A percentile compares a stretch with the other conserved stretches of the same genome.
phyloP scores from a whole-genome alignment of 2,113 vertebrate species.

The Dipodomys spectabilis region DNA sequence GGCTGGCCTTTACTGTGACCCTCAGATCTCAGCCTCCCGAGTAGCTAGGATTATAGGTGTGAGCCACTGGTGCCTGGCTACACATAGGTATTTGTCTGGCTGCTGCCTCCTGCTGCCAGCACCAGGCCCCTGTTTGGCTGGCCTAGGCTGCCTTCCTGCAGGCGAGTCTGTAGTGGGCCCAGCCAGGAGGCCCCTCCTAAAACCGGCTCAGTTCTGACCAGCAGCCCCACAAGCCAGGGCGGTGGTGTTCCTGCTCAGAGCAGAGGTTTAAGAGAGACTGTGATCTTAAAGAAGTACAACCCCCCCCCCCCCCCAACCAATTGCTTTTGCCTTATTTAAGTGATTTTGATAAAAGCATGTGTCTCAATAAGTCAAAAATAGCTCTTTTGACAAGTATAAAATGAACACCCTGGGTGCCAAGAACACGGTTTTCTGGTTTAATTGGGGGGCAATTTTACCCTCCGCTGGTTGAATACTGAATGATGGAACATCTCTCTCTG shows the following conservation, averaged over 20 bases:
- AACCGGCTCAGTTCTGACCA: background rate
- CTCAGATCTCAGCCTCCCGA: too few species aligned
- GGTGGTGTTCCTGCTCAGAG: background rate
- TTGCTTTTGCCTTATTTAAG: background rate
- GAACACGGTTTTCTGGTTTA: background rate
- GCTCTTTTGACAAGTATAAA: background rate
- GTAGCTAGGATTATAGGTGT: too few species aligned
- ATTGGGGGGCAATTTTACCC: background rate
- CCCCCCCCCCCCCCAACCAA: fast-evolving
- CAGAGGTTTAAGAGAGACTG: background rate
- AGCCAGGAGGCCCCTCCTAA: background rate
- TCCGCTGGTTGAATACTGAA: background rate
- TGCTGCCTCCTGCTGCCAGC: too few species aligned
- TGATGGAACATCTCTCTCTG: background rate
- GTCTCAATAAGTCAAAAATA: background rate
- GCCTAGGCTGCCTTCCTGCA: too few species aligned
- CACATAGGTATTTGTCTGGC: too few species aligned
- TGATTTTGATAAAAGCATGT: background rate
- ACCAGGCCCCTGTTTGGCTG: background rate
- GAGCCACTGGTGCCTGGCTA: too few species aligned
- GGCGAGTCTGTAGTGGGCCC: too few species aligned
- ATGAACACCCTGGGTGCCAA: background rate
- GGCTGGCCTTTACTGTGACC: too few species aligned
- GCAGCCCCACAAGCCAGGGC: background rate
- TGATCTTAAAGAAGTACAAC: background rate